Evolutionary conservation across 37 sponge, comb jelly and placozoan genomes (phyloP), one percentile per base, ranked within the genome.

Genomic region (Cliona cf. orientalis): DNA sequence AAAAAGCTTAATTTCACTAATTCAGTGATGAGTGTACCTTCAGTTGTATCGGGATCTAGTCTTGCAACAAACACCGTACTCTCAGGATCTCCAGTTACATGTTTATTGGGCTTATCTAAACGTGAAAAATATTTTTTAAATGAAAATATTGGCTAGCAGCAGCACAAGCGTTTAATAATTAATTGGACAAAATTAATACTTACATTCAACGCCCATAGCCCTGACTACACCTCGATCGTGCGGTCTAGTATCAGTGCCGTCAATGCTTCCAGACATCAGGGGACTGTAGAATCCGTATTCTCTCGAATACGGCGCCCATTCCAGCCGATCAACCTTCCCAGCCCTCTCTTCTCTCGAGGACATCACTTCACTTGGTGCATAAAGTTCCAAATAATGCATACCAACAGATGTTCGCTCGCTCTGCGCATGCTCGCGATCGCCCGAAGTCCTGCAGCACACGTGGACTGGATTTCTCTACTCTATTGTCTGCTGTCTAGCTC

Each of bases 181-280:
- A 32, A 31, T 38, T 7, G 40, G 42, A 40, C 56, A 36, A 33
- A 19, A 56, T 53, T 80, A 41, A 6, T 1, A 62, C 94, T 44
- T 73, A 89, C 95, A 98, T 3, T 80, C 83, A 22, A 95, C 66
- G 42, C 76, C 72, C 72, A 94, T 58, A 22, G 99, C 99, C 39
- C 99, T 57, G 2, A 80, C 81, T 1, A 96, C 84, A 23, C 79
- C 99, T 5, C 77, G 72, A 73, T 99, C 99, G 58, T 99, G 99
- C 5, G 99, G 95, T n/a, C 72, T 36, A 0, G 69, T 71, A 62
- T 96, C 99, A 58, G 99, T 99, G 29, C 97, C 97, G 68, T 99
- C 99, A 56, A 99, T 99, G 59, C 99, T 99, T 3, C 99, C 99
- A 2, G 94, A 87, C 80, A 71, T 79, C 14, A 99, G 84, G 17